phyloP scores from a whole-genome alignment of 53 echinoderm and acorn worm genomes.

The Pentamera pediparva region DNA sequence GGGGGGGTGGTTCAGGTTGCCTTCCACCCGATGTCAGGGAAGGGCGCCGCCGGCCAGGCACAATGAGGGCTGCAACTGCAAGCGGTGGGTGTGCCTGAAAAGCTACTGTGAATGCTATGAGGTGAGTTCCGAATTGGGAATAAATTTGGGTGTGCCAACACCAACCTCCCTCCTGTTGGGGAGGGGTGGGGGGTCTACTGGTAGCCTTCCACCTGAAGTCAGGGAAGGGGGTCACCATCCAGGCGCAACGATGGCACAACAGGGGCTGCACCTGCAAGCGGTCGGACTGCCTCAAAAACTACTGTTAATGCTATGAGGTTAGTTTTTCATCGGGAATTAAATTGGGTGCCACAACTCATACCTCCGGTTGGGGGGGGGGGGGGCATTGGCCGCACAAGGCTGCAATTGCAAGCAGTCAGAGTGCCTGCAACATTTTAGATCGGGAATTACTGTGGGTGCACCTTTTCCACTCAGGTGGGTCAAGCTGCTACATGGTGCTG shows the following conservation, averaged over 20 bases:
- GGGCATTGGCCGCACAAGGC: too few relatives aligned
- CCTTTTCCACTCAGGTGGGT: too few relatives aligned
- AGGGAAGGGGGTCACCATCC: conserved; percentile 70
- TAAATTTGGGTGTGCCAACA: too few relatives aligned
- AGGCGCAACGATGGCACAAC: conserved; percentile 76
- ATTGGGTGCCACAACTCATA: neutral
- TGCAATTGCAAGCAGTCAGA: too few relatives aligned
- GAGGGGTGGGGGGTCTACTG: conserved; percentile 44
- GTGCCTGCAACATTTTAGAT: too few relatives aligned
- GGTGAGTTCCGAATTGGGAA: too few relatives aligned
- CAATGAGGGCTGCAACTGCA: too few relatives aligned
- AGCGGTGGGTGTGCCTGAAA: too few relatives aligned
- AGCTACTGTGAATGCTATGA: conserved; percentile 99
- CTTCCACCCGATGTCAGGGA: conserved; percentile 97
- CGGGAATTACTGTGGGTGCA: too few relatives aligned
- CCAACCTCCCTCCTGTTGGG: neutral
- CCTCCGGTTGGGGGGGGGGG: neutral
- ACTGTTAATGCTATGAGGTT: conserved; percentile 99
- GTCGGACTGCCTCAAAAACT: conserved; percentile 96
- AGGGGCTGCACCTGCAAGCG: conserved; percentile 97
- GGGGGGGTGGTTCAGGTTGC: conserved; percentile 76
- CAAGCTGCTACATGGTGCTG: too few relatives aligned
- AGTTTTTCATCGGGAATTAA: neutral
- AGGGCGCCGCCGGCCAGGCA: conserved; percentile 64
- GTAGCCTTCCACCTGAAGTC: conserved; percentile 94